These are phyloP conservation scores for Ailurus styani DNA, from an alignment of 2,113 vertebrate species.

Conservation along the genomic window DNA sequence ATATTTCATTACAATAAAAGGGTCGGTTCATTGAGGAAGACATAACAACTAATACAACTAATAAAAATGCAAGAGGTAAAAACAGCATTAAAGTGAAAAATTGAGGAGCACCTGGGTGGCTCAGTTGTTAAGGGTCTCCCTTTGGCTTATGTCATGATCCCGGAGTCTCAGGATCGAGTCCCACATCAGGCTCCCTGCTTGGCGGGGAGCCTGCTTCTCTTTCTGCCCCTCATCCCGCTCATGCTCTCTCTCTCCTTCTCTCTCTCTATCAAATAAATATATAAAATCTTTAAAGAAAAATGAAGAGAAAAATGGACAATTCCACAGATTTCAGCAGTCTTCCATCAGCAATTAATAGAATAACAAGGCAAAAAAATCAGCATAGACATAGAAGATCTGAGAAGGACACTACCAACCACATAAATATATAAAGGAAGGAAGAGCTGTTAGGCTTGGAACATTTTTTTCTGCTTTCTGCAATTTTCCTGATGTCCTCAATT, in stretches of 20 bases:
- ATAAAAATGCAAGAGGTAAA: background rate
- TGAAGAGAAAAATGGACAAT: background rate
- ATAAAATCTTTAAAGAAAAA: background rate
- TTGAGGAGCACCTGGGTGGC: background rate
- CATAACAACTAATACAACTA: background rate
- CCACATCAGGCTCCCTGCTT: background rate
- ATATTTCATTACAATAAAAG: background rate
- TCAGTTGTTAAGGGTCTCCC: background rate
- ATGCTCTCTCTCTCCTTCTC: background rate
- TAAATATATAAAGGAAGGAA: constrained; percentile 18
- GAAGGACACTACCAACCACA: background rate
- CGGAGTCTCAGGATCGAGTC: background rate
- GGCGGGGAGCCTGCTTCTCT: background rate
- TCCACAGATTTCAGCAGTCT: background rate
- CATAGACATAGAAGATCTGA: background rate
- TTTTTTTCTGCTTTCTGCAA: constrained; percentile 15
- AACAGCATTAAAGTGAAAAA: background rate
- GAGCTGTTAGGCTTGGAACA: background rate
- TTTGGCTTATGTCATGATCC: background rate
- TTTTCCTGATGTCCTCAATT: constrained; percentile 33
- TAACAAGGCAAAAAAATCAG: background rate
- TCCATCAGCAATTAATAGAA: background rate
- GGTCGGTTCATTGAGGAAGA: background rate
- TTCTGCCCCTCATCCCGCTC: background rate
- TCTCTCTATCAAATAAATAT: background rate